Percentiles rank a stretch among this genome's conserved stretches.
These are phyloP conservation scores for Battus philenor DNA, from an alignment of 1,140 invertebrate species.

Conservation along the genomic window DNA sequence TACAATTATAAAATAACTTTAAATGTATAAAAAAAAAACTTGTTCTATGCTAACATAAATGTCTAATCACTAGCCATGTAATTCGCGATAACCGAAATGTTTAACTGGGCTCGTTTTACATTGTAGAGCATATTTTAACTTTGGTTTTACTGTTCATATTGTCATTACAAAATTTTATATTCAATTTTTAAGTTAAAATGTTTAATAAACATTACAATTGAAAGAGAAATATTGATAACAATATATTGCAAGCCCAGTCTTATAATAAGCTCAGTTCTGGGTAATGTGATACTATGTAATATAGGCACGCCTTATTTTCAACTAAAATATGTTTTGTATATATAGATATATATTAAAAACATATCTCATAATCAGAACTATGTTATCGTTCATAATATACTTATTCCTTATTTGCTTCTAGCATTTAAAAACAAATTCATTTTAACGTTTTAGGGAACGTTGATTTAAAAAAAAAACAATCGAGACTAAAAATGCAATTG, in stretches of 20 bases:
- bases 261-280: conserved; percentile 16
- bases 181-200: no score
- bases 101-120: conserved; percentile 25
- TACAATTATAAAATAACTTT: conserved; percentile 30
- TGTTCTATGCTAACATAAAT: conserved; percentile 58
- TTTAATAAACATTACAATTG: no score
- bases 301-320: conserved; percentile 13
- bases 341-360: conserved; percentile 3
- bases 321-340: conserved; percentile 6
- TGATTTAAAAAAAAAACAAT: neutral
- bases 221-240: conserved; percentile 11
- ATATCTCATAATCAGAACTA: neutral
- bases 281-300: conserved; percentile 13
- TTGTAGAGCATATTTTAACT: conserved; percentile 12
- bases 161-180: no score
- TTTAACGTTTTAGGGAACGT: neutral
- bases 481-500: no score
- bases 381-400: neutral
- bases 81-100: conserved; percentile 53
- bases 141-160: conserved; percentile 7
- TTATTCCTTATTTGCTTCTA: conserved; percentile 2
- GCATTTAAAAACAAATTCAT: neutral
- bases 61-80: conserved; percentile 73
- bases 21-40: conserved; percentile 45
- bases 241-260: conserved; percentile 15